Evolutionary conservation across 2,888 invertebrate genomes (phyloP).

Genomic region (Malthinus seriepunctatus): DNA sequence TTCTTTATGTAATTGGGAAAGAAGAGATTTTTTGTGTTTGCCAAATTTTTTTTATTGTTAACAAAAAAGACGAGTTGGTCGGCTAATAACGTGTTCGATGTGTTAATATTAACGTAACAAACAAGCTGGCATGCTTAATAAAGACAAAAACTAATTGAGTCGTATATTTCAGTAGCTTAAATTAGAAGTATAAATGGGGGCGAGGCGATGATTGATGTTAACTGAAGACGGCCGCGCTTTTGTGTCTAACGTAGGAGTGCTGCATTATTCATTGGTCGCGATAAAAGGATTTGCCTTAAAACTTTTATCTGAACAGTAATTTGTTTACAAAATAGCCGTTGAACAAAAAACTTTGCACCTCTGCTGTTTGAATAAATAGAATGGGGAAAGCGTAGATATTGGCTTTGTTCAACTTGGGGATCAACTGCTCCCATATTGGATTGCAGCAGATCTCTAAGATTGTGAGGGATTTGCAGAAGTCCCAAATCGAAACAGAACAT

Average conservation of each 20-base stretch:
- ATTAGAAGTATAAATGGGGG: conserved; percentile 44
- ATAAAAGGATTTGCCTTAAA: conserved; percentile 55
- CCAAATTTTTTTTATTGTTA: too few relatives aligned
- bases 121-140: conserved; percentile 14
- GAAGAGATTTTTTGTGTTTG: too few relatives aligned
- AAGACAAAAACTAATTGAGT: conserved; percentile 47
- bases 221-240: conserved; percentile 32
- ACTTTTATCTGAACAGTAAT: conserved; percentile 55
- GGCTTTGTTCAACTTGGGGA: conserved; percentile 52
- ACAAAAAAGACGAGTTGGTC: too few relatives aligned
- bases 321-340: conserved; percentile 55
- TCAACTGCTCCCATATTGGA: conserved; percentile 54
- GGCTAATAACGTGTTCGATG: neutral
- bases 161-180: conserved; percentile 45
- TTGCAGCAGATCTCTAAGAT: conserved; percentile 55
- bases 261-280: conserved; percentile 54
- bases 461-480: conserved; percentile 55
- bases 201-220: conserved; percentile 38
- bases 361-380: conserved; percentile 53
- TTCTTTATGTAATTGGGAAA: too few relatives aligned
- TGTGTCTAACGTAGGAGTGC: conserved; percentile 38
- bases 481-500: conserved; percentile 56
- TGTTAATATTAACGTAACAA: conserved; percentile 3
- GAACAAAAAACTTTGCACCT: conserved; percentile 51
- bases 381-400: conserved; percentile 41